Evolutionary conservation across 2,888 invertebrate species (phyloP).

Genomic region (Thyatira batis): DNA sequence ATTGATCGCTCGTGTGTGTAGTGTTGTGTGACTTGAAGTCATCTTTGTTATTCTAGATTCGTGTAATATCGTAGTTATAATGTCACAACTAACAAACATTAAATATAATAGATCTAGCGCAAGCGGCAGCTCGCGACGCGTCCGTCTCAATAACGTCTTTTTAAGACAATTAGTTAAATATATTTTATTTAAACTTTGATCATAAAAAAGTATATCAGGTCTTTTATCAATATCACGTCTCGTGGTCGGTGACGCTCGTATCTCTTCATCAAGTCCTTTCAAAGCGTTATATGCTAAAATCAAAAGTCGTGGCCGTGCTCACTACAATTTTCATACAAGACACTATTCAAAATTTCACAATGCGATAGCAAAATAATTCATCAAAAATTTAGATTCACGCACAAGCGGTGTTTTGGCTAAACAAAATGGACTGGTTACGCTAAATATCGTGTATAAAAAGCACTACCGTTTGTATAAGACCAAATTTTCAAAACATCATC

Average conservation of each 20-base stretch:
- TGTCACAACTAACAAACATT: constrained; percentile 60
- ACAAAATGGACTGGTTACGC: constrained; percentile 80
- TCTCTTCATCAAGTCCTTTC: constrained; percentile 63
- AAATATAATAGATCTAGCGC: constrained; percentile 51
- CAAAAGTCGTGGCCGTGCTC: constrained; percentile 50
- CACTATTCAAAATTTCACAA: constrained; percentile 60
- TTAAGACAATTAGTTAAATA: constrained; percentile 61
- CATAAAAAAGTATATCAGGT: constrained; percentile 61
- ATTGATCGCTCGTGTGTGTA: constrained; percentile 8
- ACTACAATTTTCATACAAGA: constrained; percentile 56
- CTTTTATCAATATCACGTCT: constrained; percentile 28
- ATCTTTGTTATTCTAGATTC: constrained; percentile 63
- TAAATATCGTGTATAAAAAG: constrained; percentile 80
- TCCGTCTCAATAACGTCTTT: constrained; percentile 55
- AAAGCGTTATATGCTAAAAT: constrained; percentile 55
- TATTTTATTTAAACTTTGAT: constrained; percentile 55
- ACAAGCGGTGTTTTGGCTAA: constrained; percentile 79
- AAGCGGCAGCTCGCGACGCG: constrained; percentile 47
- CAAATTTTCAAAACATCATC: constrained; percentile 73
- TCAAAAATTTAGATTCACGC: constrained; percentile 64
- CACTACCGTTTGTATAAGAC: constrained; percentile 79
- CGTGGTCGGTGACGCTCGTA: constrained; percentile 31
- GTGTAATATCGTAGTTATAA: constrained; percentile 42
- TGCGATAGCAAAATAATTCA: constrained; percentile 77
- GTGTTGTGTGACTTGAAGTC: constrained; percentile 38